Base-by-base conservation (phyloP, 2,888 invertebrate genomes). In the Drosophila engyochracea region DNA sequence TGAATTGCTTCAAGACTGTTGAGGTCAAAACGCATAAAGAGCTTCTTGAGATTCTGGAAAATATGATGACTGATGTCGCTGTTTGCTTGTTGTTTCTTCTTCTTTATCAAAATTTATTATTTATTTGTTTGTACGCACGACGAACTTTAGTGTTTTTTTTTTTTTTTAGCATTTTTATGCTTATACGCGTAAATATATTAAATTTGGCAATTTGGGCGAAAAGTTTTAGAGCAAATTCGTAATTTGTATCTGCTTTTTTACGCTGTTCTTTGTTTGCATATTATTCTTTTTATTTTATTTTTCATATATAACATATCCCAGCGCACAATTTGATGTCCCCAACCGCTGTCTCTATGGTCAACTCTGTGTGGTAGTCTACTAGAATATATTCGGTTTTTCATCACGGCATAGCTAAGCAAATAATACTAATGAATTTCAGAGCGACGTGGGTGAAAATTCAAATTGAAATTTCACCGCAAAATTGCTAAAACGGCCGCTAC, bases 391-490 rank as follows among this genome's bases (percentile, higher is more conserved):
- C 2, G n/a, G 10, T 28, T 39, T 55, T 52, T 62, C 51, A 58
- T 55, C 51, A 53, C 59, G 72, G 44, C 41, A 22, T n/a, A 41
- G 41, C 58, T 58, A 61, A 52, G 70, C 68, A 87, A 79, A 73
- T 57, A 69, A 58, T 55, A 44, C 62, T 70, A 82, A 82, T 75
- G 81, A 74, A 88, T 74, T 68, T 63, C 33, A 55, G 22, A 53
- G 70, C 62, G 66, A 52, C 54, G 66, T 64, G 69, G 55, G 70
- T 65, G 69, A 75, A 82, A 76, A 87, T 78, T 74, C 57, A 85
- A 89, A 80, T 81, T 80, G 70, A 77, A 89, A 89, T 70, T 85
- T 61, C 51, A 66, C 62, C 79, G 35, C 76, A 66, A 79, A 76
- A 77, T 62, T 70, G 62, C 44, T 41, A 74, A 66, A 74, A 74